A percentile compares a stretch with the other conserved stretches of the same genome.
These are phyloP conservation scores for Chrysina gloriosa DNA, from an alignment of 2,888 invertebrate genomes.

Conservation along the genomic window DNA sequence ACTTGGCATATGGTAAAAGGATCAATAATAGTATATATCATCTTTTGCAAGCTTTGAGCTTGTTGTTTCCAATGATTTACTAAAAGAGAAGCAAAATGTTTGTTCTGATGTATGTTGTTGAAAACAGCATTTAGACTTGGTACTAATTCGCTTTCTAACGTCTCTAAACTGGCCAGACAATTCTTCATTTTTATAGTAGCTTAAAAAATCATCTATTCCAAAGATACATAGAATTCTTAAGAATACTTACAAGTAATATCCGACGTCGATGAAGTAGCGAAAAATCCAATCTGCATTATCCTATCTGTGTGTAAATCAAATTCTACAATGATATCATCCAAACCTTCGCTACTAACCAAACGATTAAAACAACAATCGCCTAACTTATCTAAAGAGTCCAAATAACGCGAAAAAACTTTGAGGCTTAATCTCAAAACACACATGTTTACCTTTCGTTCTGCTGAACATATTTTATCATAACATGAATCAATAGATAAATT, in stretches of 20 bases:
- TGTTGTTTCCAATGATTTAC: slow-evolving; percentile 72
- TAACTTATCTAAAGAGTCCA: slow-evolving; percentile 54
- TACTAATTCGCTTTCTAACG: slow-evolving; percentile 75
- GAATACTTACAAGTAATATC: slow-evolving; percentile 63
- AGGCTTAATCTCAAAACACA: slow-evolving; percentile 72
- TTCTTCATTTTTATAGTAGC: slow-evolving; percentile 73
- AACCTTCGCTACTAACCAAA: slow-evolving; percentile 64
- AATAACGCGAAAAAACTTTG: slow-evolving; percentile 62
- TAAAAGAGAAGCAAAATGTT: slow-evolving; percentile 67
- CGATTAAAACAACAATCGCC: slow-evolving; percentile 53
- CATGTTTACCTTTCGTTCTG: slow-evolving; percentile 76
- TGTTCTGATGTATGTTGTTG: slow-evolving; percentile 67
- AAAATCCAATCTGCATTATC: slow-evolving; percentile 76
- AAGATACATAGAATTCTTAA: neutral
- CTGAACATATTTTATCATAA: slow-evolving; percentile 71
- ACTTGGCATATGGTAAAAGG: slow-evolving; percentile 78
- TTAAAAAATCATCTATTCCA: slow-evolving; percentile 54
- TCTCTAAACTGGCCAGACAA: slow-evolving; percentile 75
- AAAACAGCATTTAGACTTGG: slow-evolving; percentile 69
- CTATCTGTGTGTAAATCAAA: slow-evolving; percentile 78
- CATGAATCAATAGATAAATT: slow-evolving; percentile 72
- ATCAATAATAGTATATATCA: slow-evolving; percentile 76
- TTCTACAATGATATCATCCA: slow-evolving; percentile 69
- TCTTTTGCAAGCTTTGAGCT: slow-evolving; percentile 69
- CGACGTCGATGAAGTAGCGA: slow-evolving; percentile 74